Percentiles rank a stretch among this genome's conserved stretches.
Conservation (phyloP, 2,797 vertebrate genomes). For the Pipistrellus kuhlii region DNA sequence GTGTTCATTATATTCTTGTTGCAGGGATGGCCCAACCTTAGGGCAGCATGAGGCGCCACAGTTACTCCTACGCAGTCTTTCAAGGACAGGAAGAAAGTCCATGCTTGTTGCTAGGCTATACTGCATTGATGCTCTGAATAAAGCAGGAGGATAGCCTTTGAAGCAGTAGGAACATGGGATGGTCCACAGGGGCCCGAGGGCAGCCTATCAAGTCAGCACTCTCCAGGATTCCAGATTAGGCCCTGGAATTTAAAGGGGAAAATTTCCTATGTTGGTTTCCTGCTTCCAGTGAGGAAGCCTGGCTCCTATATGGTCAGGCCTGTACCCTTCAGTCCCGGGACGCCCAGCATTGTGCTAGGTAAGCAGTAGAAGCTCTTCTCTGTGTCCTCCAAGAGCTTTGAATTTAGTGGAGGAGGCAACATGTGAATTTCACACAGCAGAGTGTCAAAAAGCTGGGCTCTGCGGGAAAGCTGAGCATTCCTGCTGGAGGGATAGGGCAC, state of each 20-base stretch:
- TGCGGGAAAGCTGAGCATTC: background rate
- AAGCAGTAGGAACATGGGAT: background rate
- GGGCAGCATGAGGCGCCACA: background rate
- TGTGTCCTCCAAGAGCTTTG: conserved; percentile 12
- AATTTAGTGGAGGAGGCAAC: background rate
- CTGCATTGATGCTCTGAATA: background rate
- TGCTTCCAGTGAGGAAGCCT: background rate
- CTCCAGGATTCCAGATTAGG: background rate
- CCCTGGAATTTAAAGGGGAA: background rate
- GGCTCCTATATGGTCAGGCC: background rate
- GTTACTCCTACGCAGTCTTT: conserved; percentile 46
- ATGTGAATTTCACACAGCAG: background rate
- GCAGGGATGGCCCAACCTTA: background rate
- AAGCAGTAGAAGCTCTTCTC: background rate
- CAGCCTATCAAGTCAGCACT: background rate
- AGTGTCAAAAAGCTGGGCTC: background rate
- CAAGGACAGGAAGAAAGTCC: background rate
- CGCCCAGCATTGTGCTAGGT: background rate
- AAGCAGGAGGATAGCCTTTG: background rate
- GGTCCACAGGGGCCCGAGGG: background rate
- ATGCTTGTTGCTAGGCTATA: background rate
- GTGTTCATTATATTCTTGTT: conserved; percentile 59
- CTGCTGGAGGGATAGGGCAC: background rate
- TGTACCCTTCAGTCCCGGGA: background rate
- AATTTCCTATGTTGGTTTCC: background rate